A percentile compares a stretch with the other conserved stretches of the same genome.
These are phyloP conservation scores for Nyctibius grandis DNA, from an alignment of 2,797 vertebrate genomes.

Conservation along the genomic window DNA sequence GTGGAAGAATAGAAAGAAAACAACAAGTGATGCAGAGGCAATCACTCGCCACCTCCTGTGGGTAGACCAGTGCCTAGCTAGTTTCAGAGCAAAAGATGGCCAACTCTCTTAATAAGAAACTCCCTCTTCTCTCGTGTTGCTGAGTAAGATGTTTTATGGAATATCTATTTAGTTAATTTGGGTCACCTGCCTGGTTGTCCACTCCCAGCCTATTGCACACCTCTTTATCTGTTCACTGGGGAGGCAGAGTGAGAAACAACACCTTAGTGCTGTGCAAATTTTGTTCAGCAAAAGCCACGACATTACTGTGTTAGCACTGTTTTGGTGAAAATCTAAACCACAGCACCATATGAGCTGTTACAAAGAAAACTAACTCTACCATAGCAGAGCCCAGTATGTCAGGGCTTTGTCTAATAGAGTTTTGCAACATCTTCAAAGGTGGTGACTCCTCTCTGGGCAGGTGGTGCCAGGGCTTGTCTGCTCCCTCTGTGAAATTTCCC, in stretches of 20 bases:
- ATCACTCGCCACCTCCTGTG: fast-evolving
- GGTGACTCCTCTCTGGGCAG: neutral
- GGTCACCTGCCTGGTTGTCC: neutral
- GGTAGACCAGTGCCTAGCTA: neutral
- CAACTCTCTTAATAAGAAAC: fast-evolving
- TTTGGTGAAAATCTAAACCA: neutral
- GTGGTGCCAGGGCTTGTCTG: neutral
- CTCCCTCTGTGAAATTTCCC: neutral
- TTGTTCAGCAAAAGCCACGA: neutral
- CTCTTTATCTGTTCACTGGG: neutral
- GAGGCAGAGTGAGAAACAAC: neutral
- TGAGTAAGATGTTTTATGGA: neutral
- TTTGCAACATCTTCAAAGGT: neutral
- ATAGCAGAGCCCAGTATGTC: too few species aligned
- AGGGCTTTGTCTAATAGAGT: neutral
- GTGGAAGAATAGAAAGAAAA: neutral
- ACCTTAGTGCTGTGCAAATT: neutral
- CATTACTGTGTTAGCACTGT: neutral
- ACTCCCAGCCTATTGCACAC: neutral
- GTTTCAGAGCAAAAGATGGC: neutral
- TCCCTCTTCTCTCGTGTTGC: neutral
- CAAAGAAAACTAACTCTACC: neutral
- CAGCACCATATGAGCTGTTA: fast-evolving
- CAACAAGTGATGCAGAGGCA: neutral
- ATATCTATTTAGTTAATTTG: neutral